Evolutionary conservation across 2,888 invertebrate species (phyloP).

Genomic region (Hydriomena furcata): DNA sequence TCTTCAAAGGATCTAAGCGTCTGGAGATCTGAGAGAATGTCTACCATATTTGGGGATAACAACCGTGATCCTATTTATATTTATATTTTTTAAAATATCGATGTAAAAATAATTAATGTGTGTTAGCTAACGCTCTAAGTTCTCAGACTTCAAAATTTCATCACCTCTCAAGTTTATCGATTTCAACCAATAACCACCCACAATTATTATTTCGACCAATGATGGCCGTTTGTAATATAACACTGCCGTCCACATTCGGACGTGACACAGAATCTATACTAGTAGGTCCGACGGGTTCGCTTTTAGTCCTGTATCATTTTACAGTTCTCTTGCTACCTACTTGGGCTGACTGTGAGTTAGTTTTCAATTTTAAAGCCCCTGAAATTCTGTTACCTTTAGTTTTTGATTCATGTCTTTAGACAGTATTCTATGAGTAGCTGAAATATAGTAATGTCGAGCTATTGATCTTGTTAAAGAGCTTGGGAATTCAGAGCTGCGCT

Average conservation of each 20-base stretch:
- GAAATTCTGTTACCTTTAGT: too few relatives aligned
- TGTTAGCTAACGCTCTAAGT: too few relatives aligned
- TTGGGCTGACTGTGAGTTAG: constrained; percentile 17
- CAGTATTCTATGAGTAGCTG: too few relatives aligned
- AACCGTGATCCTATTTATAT: too few relatives aligned
- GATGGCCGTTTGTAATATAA: constrained; percentile 44
- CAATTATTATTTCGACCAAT: constrained; percentile 27
- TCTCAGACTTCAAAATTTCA: constrained; percentile 6
- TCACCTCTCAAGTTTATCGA: constrained; percentile 11
- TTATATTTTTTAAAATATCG: neutral
- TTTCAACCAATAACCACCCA: constrained; percentile 13
- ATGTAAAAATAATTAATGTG: too few relatives aligned
- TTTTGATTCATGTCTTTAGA: too few relatives aligned
- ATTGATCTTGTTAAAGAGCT: too few relatives aligned
- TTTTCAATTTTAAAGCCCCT: neutral
- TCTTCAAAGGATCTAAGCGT: too few relatives aligned
- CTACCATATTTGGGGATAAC: too few relatives aligned
- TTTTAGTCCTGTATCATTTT: constrained; percentile 68
- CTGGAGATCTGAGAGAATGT: too few relatives aligned
- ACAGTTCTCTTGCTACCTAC: constrained; percentile 46
- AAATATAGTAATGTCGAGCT: too few relatives aligned
- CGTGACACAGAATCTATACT: constrained; percentile 10
- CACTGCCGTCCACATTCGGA: constrained; percentile 57
- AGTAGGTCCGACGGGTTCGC: constrained; percentile 51
- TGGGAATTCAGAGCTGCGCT: too few relatives aligned